phyloP scores from a whole-genome alignment of 92 coral and sea anemone species.

The Actinostola sp. region DNA sequence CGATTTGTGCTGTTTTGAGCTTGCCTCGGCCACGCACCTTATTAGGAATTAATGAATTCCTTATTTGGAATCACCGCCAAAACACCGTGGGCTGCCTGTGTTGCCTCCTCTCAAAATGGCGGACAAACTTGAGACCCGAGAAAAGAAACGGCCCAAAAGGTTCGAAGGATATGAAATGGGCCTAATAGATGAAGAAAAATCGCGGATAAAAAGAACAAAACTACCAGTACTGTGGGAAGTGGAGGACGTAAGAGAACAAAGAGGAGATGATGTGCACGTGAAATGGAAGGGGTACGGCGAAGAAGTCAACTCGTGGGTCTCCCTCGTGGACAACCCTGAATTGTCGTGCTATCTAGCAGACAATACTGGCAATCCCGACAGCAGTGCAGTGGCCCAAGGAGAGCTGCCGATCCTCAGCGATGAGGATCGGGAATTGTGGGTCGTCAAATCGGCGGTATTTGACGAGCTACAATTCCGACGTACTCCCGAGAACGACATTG shows the following conservation, averaged over 20 bases:
- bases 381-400: constrained; percentile 16
- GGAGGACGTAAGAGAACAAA: constrained; percentile 6
- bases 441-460: constrained; percentile 24
- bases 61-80: no score
- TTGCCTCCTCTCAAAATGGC: no score
- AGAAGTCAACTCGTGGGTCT: constrained; percentile 20
- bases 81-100: no score
- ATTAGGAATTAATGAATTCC: no score
- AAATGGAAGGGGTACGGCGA: constrained; percentile 16
- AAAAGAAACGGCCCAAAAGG: no score
- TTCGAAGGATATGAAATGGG: no score
- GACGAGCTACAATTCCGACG: constrained; percentile 31
- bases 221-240: background rate
- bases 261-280: background rate
- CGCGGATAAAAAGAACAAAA: background rate
- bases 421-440: constrained; percentile 25
- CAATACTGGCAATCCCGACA: constrained; percentile 31
- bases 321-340: constrained; percentile 16
- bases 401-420: constrained; percentile 16
- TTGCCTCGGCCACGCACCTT: no score
- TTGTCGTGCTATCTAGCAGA: constrained; percentile 20
- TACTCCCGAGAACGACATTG: constrained; percentile 21
- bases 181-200: background rate
- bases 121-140: no score
- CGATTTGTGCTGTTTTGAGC: no score